Conservation (phyloP, 2,888 invertebrate species). For the Drosophila lutescens region DNA sequence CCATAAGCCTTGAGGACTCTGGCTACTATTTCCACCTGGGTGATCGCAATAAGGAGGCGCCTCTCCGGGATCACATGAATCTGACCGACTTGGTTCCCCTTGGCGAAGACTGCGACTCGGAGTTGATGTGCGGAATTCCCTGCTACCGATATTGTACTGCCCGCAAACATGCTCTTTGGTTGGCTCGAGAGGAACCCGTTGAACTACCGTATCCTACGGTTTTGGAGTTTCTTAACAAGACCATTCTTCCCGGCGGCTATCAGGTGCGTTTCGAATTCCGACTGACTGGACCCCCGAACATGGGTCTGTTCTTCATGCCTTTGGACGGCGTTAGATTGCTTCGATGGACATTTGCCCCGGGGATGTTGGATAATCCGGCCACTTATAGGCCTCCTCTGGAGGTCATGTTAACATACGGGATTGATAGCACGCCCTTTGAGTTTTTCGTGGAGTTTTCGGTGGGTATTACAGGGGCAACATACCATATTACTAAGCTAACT, state of each 20-base stretch:
- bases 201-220: conserved; percentile 68
- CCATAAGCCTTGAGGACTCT: conserved; percentile 83
- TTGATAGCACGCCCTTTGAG: conserved; percentile 66
- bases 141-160: conserved; percentile 69
- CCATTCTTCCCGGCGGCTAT: conserved; percentile 40
- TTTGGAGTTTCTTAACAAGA: conserved; percentile 66
- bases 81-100: conserved; percentile 56
- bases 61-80: conserved; percentile 56
- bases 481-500: neutral
- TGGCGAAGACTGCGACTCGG: conserved; percentile 59
- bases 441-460: conserved; percentile 75
- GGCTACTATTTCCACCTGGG: conserved; percentile 85
- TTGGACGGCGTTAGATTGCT: conserved; percentile 60
- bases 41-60: conserved; percentile 79
- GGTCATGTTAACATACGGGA: conserved; percentile 74
- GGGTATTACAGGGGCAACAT: conserved; percentile 1
- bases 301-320: conserved; percentile 78
- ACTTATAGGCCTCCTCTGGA: conserved; percentile 74
- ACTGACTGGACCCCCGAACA: conserved; percentile 76
- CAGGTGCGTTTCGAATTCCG: conserved; percentile 68
- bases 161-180: conserved; percentile 66
- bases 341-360: conserved; percentile 77
- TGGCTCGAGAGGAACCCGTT: conserved; percentile 62
- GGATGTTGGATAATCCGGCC: conserved; percentile 63
- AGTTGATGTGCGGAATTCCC: conserved; percentile 79